phyloP scores from a whole-genome alignment of 2,888 invertebrate species.

The Steromphala cineraria region DNA sequence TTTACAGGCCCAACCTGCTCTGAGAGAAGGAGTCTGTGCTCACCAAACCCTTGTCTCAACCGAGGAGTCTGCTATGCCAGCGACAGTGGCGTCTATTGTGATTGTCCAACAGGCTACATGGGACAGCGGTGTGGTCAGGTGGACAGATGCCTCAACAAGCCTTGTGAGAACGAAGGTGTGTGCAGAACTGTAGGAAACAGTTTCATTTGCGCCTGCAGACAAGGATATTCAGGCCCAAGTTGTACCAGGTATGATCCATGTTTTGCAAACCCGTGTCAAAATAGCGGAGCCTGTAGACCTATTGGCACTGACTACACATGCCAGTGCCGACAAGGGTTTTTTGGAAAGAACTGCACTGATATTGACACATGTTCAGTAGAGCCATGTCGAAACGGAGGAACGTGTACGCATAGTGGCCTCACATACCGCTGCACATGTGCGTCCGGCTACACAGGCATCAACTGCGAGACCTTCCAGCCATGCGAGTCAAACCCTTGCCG shows the following conservation, averaged over 20 bases:
- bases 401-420: background rate
- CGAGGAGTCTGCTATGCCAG: background rate
- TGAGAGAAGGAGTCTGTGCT: background rate
- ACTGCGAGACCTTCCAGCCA: constrained; percentile 8
- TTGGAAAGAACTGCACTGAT: background rate
- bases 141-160: background rate
- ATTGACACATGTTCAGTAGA: background rate
- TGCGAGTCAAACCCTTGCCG: constrained; percentile 11
- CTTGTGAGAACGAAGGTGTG: background rate
- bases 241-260: constrained; percentile 5
- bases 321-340: background rate
- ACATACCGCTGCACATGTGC: background rate
- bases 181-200: background rate
- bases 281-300: background rate
- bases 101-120: background rate
- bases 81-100: background rate
- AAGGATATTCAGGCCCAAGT: constrained; percentile 10
- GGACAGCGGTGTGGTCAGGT: background rate
- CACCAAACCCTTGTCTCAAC: background rate
- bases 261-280: constrained; percentile 6
- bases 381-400: background rate
- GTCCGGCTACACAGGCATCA: background rate
- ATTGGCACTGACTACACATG: background rate
- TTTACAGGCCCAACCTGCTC: constrained; percentile 1
- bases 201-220: constrained; percentile 3